These are phyloP conservation scores for Therioaphis trifolii DNA, from an alignment of 2,888 invertebrate species.

Conservation along the genomic window DNA sequence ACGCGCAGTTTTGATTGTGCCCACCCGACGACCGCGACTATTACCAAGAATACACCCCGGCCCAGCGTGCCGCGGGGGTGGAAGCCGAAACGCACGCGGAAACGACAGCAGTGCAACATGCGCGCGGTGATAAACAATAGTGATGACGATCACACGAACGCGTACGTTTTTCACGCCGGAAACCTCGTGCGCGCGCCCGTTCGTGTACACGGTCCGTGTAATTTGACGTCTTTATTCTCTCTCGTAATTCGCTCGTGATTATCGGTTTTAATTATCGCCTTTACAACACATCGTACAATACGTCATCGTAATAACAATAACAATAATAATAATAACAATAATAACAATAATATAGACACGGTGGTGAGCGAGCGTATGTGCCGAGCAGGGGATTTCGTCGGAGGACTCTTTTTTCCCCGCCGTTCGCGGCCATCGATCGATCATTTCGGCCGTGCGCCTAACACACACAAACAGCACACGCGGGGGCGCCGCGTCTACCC, in stretches of 20 bases:
- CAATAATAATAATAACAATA: too few species aligned
- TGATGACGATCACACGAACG: not conserved
- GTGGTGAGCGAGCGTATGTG: too few species aligned
- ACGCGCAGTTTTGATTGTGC: constrained; percentile 25
- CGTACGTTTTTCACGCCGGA: constrained; percentile 40
- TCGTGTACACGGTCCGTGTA: constrained; percentile 36
- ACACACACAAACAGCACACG: too few species aligned
- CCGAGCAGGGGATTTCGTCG: too few species aligned
- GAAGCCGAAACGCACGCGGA: not conserved
- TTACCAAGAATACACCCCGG: not conserved
- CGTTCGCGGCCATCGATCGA: constrained; percentile 23
- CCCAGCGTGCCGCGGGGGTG: not conserved
- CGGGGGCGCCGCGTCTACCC: too few species aligned
- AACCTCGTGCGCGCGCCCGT: not conserved
- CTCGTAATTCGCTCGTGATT: constrained; percentile 22
- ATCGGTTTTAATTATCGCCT: constrained; percentile 45
- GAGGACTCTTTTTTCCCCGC: too few species aligned
- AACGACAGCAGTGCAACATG: not conserved
- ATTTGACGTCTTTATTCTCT: constrained; percentile 60
- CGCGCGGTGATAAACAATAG: not conserved
- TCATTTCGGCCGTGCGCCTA: constrained; percentile 9
- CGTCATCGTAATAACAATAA: too few species aligned
- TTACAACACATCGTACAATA: not conserved
- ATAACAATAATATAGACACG: too few species aligned
- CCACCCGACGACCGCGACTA: not conserved